Conservation (phyloP, 1,140 invertebrate species). For the Cydia strobilella region DNA sequence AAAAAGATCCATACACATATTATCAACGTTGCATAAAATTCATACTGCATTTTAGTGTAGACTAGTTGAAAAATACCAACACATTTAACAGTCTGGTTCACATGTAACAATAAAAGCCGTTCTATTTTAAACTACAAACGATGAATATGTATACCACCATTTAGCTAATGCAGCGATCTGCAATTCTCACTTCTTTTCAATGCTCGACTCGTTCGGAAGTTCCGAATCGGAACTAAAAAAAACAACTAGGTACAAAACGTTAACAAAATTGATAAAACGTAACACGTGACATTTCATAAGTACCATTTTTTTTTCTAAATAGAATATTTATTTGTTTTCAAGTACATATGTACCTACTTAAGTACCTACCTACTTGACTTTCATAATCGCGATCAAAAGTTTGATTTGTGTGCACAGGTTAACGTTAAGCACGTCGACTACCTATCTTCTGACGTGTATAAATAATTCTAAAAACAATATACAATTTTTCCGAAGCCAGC, state of each 20-base stretch:
- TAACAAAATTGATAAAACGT: neutral
- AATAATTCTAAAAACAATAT: slow-evolving; percentile 12
- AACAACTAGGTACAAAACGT: neutral
- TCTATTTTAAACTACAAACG: slow-evolving; percentile 10
- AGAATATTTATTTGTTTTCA: too few relatives aligned
- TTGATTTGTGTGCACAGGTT: too few relatives aligned
- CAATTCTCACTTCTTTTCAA: neutral
- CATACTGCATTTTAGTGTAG: neutral
- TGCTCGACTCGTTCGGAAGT: too few relatives aligned
- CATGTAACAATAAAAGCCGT: slow-evolving; percentile 3
- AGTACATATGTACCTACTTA: too few relatives aligned
- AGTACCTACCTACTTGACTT: too few relatives aligned
- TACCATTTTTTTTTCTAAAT: too few relatives aligned
- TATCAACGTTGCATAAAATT: neutral
- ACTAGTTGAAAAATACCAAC: slow-evolving; percentile 18
- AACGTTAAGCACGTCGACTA: too few relatives aligned
- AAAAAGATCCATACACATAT: neutral
- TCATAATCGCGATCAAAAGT: too few relatives aligned
- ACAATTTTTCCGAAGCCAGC: slow-evolving; percentile 19
- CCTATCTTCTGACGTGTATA: neutral
- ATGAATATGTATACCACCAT: neutral
- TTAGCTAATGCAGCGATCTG: slow-evolving; percentile 1
- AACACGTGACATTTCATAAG: too few relatives aligned
- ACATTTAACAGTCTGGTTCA: slow-evolving; percentile 26
- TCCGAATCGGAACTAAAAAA: too few relatives aligned